Base-by-base conservation (phyloP, 1,140 invertebrate genomes). In the Aphaenogaster rudis region DNA sequence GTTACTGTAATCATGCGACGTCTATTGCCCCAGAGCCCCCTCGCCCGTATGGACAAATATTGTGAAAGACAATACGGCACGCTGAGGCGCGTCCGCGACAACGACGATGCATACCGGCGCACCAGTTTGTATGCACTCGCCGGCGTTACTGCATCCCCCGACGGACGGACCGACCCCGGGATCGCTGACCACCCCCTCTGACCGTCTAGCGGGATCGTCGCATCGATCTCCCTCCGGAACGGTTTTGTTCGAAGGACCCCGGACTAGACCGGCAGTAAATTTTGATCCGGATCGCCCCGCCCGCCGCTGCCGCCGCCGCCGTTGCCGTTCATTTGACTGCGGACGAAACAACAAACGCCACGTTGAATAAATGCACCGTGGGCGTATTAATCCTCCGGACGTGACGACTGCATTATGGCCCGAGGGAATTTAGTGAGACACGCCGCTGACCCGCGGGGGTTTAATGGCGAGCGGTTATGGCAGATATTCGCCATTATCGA, bases 401-500 rank as follows among this genome's bases (percentile, higher is more conserved):
- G 88, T 86, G 88, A 87, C 89, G 72, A 84, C 57, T 89, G 78
- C 88, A 89, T 89, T 78, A 87, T 69, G 59, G 84, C 57, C n/a
- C 50, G 50, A 50, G 64, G n/a, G 59, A 90, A 81, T 87, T 87
- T 74, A 69, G 42, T 54, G 80, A 84, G 80, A 84, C 80, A 84
- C 69, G 52, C 80, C 54, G 52, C 80, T 74, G 48, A 42, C 78
- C 69, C 50, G 85, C 2, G 11, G 76, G 54, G 50, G 57, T 71
- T 78, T 64, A 66, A 82, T 77, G 39, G 82, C 17, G 17, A 57
- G 39, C 86, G n/a, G 74, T 81, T 57, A 86, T 88, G 67, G 82
- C 61, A 89, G 79, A 88, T 86, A 86, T 80, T 59, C 80, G 69
- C 80, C 54, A 61, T 84, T 84, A 84, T 84, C 69, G 80, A 84